Evolutionary conservation across 2,113 vertebrate species (phyloP), one percentile per base, ranked within the genome.

Genomic region (Ageneiosus marmoratus): DNA sequence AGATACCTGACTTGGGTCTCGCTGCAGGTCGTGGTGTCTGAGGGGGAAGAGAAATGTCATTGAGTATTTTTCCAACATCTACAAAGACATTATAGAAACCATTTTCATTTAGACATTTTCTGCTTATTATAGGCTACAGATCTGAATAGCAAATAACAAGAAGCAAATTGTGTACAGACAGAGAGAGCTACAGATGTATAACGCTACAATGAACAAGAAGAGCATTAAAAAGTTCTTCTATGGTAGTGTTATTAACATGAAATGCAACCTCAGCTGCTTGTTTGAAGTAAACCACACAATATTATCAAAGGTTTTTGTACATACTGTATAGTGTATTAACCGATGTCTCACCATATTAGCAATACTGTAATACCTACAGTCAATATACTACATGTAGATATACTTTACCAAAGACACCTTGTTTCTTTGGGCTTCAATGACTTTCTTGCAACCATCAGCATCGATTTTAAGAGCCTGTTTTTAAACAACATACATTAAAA

Each of bases 381-480:
- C 4, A n/a, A 44, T 7, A 56, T 16, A 41, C 50, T 44, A 27
- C 24, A 72, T 6, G 27, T 24, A 56, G 24, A 12, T 81, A 37
- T 2, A 34, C 44, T 13, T 82, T 84, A 87, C 79, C 63, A 13
- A 13, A 15, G 63, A 27, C 41, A 37, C 32, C 11, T 1, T 55
- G 0, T 9, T 82, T 81, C 79, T 92, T 27, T 92, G 92, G 78
- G 91, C 89, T 15, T 88, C 85, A 20, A 98, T 97, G 0, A 94
- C 87, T 34, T 92, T 92, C 92, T 94, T 94, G 85, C 97, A 99
- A 81, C 97, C 97, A 0, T 87, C 80, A 1, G 91, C 80, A 13
- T 99, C 95, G 10, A 98, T 94, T 48, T 89, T 93, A 27, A 97
- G 89, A 51, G 93, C 86, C 96, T 97, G 88, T n/a, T 8, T 8